Base-by-base conservation (phyloP, 2,113 vertebrate genomes). In the Benitochromis conjunctus region DNA sequence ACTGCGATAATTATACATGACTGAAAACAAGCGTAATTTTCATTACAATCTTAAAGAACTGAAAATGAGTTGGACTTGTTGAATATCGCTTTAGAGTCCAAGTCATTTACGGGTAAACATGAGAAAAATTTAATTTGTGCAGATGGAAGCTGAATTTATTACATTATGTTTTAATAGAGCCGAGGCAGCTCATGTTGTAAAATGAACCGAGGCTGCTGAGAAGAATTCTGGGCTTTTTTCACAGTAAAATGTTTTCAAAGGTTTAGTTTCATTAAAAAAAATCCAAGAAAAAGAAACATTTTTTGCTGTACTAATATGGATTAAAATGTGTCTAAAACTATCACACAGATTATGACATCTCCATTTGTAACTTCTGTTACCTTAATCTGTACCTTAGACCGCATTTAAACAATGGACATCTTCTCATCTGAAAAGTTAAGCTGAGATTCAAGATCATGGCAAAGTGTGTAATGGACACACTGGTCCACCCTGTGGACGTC, bases 1-100 rank as follows among this genome's bases (percentile, higher is more conserved):
- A 34, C 64, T 4, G 87, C 38, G 81, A 88, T 91, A 71, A 91
- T 88, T 88, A 80, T 6, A 16, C 13, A 31, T 46, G 81, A 86
- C 71, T 80, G 80, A 81, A 87, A 90, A 77, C 58, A 54, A 1
- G 1, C 9, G 54, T 11, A 48, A 38, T 85, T 88, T 84, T 86
- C 81, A 24, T 19, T 57, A 81, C 36, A 43, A 26, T 69, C 51
- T 57, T n/a, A 77, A 81, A 78, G 77, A 81, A 10, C 6, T 29
- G 57, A 55, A 29, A 58, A 6, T 1, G 56, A 82, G 19, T 9
- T 5, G 26, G 21, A 36, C 24, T 9, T 1, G 26, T 26, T 26
- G 77, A 46, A 29, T 2, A 48, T 77, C 43, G 8, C 55, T 34
- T 56, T 66, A 9, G 13, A 41, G 41, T 48, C 79, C 41, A 80